Evolutionary conservation across 1,140 invertebrate genomes (phyloP), one percentile per base, ranked within the genome.

Genomic region (Proctacanthus coquilletti): DNA sequence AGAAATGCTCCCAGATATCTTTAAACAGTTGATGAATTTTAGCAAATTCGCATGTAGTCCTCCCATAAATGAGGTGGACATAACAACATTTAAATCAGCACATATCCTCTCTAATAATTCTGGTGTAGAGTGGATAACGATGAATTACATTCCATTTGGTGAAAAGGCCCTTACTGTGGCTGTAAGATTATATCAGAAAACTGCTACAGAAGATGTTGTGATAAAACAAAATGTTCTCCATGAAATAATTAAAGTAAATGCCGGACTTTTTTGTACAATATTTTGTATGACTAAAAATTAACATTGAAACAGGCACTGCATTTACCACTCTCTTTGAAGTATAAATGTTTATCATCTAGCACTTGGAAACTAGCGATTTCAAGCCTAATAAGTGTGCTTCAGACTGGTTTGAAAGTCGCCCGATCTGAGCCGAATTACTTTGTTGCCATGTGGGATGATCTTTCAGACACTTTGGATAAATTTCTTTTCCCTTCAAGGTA

Each of bases 121-220:
- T 49, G 50, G 61, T 64, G 64, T 71, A 41, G 82, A 86, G 47
- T 83, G 77, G 71, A 69, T 84, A n/a, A 76, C 73, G 27, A 79
- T 84, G 74, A 86, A 85, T 60, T 87, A 83, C 54, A 80, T 87
- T 45, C 83, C 84, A 31, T 91, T 89, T 63, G 84, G 85, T 43
- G 84, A 89, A 53, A 79, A 81, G 56, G 75, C 84, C 10, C 64
- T 93, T 17, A 72, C 74, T 15, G 80, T 89, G 68, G 76, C 80
- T 27, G 80, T 88, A 2, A 76, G 71, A 50, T 60, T 93, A 21
- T 94, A 93, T 62, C 72, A 81, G 50, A 75, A 77, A 49, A 85
- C 83, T 17, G 84, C 84, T 5, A 69, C 69, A 14, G 75, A 83
- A 56, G 59, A 68, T 36, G 64, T 74, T 42, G 79, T 86, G 6